phyloP scores from a whole-genome alignment of 2,888 invertebrate genomes.

The Drosophila nr. medialis region DNA sequence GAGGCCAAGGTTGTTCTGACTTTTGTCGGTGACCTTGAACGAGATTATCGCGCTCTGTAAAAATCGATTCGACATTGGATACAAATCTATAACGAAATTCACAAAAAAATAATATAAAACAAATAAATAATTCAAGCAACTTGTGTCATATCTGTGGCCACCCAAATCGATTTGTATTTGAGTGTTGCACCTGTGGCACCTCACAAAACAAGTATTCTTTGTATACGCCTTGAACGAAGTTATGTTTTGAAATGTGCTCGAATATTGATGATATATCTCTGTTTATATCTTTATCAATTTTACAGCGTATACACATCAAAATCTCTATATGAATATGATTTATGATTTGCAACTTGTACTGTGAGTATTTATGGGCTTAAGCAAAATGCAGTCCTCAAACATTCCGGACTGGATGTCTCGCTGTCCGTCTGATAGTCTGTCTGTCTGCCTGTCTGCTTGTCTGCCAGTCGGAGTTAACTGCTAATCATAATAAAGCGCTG shows the following conservation, averaged over 20 bases:
- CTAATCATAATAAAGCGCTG: slow-evolving; percentile 14
- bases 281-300: background rate
- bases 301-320: background rate
- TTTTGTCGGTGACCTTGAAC: background rate
- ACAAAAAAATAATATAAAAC: background rate
- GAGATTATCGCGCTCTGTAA: background rate
- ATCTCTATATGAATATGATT: background rate
- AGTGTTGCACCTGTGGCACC: background rate
- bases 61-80: background rate
- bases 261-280: background rate
- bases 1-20: background rate
- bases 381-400: background rate
- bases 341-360: background rate
- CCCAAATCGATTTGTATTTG: background rate
- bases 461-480: background rate
- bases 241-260: background rate
- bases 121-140: background rate
- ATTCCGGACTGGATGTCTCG: background rate
- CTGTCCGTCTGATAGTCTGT: background rate
- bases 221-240: background rate
- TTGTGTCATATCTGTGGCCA: background rate
- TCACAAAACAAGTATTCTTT: background rate
- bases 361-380: background rate
- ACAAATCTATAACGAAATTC: background rate
- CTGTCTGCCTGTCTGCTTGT: background rate